Evolutionary conservation across 2,797 vertebrate species (phyloP).

Genomic region (Potorous gilbertii): DNA sequence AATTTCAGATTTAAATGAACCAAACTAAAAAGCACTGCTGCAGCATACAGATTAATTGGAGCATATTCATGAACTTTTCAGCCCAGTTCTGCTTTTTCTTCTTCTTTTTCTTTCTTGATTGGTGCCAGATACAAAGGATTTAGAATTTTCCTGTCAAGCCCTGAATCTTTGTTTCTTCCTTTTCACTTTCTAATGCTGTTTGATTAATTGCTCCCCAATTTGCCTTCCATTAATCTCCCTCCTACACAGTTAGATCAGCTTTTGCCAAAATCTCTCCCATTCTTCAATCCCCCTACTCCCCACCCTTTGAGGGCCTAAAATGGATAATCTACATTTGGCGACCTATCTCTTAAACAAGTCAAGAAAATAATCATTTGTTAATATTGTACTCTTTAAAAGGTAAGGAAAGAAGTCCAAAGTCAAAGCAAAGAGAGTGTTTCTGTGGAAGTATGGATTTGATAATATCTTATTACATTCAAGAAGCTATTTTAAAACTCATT

Average conservation of each 20-base stretch:
- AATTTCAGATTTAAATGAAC: constrained; percentile 88
- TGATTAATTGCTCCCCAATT: constrained; percentile 85
- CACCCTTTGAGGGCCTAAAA: constrained; percentile 60
- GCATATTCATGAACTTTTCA: constrained; percentile 85
- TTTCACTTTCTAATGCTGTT: constrained; percentile 76
- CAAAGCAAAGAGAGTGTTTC: constrained; percentile 52
- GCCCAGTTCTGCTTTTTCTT: constrained; percentile 75
- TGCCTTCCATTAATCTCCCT: constrained; percentile 84
- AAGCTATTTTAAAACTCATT: not conserved
- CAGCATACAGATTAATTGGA: constrained; percentile 87
- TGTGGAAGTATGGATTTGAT: constrained; percentile 13
- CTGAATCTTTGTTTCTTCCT: constrained; percentile 75
- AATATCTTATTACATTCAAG: not conserved
- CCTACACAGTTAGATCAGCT: constrained; percentile 75
- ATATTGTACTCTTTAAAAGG: constrained; percentile 69
- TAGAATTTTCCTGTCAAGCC: constrained; percentile 78
- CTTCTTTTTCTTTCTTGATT: constrained; percentile 74
- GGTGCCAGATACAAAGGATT: constrained; percentile 79
- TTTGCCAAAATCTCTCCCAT: constrained; percentile 73
- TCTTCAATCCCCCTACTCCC: not conserved
- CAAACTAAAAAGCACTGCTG: constrained; percentile 86
- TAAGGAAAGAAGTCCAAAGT: constrained; percentile 54
- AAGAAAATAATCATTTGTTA: constrained; percentile 67
- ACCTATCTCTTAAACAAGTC: constrained; percentile 69
- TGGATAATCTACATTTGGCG: constrained; percentile 72